Percentiles rank a stretch among this genome's conserved stretches.
phyloP scores from a whole-genome alignment of 37 sponge, comb jelly and placozoan species.

The Bolinopsis microptera region DNA sequence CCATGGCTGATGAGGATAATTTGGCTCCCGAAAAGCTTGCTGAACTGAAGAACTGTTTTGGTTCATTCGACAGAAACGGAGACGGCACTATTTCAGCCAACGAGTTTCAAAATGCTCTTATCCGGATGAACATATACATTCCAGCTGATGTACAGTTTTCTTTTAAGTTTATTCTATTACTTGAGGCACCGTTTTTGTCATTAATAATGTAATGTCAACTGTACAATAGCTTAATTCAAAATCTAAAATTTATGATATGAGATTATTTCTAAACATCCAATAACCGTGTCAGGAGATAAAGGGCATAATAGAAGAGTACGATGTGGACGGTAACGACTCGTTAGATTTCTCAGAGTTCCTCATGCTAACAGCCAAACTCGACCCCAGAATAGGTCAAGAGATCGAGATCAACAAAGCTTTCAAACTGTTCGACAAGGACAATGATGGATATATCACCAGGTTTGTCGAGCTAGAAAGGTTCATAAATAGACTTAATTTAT shows the following conservation, averaged over 20 bases:
- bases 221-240: too few relatives aligned
- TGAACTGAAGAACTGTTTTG: conserved; percentile 41
- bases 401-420: conserved; percentile 62
- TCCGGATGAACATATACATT: conserved; percentile 57
- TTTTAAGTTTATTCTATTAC: neutral
- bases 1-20: conserved; percentile 60
- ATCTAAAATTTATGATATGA: too few relatives aligned
- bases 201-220: too few relatives aligned
- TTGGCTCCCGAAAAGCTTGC: conserved; percentile 45
- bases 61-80: conserved; percentile 52
- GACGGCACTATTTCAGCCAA: conserved; percentile 51
- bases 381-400: conserved; percentile 56
- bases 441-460: conserved; percentile 57
- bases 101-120: conserved; percentile 65
- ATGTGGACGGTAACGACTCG: conserved; percentile 61
- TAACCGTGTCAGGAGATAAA: conserved; percentile 48
- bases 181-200: neutral
- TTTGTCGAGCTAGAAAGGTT: too few relatives aligned
- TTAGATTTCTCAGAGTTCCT: conserved; percentile 51
- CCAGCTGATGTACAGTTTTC: conserved; percentile 40
- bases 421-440: conserved; percentile 64
- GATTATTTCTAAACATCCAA: too few relatives aligned
- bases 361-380: conserved; percentile 59
- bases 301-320: conserved; percentile 55
- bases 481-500: too few relatives aligned